Evolutionary conservation across 2,113 vertebrate genomes (phyloP).

Genomic region (Tetraodon nigroviridis): DNA sequence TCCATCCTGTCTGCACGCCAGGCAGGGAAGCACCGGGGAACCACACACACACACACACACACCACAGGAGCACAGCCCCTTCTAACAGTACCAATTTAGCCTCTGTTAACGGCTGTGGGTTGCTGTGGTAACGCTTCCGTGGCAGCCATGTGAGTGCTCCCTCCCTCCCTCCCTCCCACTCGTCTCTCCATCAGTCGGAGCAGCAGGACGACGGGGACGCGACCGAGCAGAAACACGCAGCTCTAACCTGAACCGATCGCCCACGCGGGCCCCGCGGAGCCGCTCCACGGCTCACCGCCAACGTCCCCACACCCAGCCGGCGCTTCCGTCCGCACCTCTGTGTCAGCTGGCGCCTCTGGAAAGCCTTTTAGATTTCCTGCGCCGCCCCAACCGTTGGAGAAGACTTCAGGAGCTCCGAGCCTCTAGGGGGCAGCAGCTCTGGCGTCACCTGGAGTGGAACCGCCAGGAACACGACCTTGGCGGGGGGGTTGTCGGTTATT

Average conservation of each 20-base stretch:
- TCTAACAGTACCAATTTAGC: slow-evolving; percentile 52
- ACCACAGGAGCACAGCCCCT: not conserved
- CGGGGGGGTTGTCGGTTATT: too few species aligned
- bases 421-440: too few species aligned
- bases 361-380: too few species aligned
- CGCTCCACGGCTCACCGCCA: not conserved
- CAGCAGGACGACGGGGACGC: slow-evolving; percentile 20
- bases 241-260: slow-evolving; percentile 3
- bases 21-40: slow-evolving; percentile 56
- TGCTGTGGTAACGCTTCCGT: slow-evolving; percentile 64
- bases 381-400: too few species aligned
- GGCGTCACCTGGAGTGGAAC: too few species aligned
- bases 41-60: slow-evolving; percentile 14
- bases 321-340: not conserved
- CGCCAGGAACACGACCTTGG: too few species aligned
- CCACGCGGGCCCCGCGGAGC: slow-evolving; percentile 7
- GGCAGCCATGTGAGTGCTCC: slow-evolving; percentile 56
- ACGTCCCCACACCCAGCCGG: not conserved
- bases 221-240: slow-evolving; percentile 3
- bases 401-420: too few species aligned
- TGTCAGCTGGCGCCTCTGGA: too few species aligned
- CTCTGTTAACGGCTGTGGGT: slow-evolving; percentile 63
- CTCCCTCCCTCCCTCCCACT: slow-evolving; percentile 22
- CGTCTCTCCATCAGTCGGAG: slow-evolving; percentile 36
- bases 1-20: slow-evolving; percentile 61